These are phyloP conservation scores for Dichetophora obliterata DNA, from an alignment of 2,888 invertebrate species.

Conservation along the genomic window DNA sequence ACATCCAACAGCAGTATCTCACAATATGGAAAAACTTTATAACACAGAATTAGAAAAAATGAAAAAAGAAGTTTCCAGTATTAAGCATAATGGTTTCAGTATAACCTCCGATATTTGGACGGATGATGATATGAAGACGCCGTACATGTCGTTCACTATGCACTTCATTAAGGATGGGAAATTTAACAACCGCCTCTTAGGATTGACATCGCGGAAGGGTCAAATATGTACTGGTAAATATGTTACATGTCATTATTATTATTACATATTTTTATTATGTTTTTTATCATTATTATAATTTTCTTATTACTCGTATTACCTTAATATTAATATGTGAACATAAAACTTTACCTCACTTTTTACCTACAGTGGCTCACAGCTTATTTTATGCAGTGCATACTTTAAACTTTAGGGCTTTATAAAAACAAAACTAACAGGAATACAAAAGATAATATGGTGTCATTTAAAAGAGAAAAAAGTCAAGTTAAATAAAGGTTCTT, in stretches of 20 bases:
- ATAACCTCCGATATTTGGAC: constrained; percentile 19
- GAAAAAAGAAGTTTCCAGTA: constrained; percentile 38
- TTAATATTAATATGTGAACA: too few species aligned
- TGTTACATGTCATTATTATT: too few species aligned
- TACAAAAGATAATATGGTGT: too few species aligned
- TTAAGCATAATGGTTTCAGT: constrained; percentile 41
- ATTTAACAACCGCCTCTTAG: constrained; percentile 38
- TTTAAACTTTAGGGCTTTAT: too few species aligned
- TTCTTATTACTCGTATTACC: neutral
- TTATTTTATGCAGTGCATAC: too few species aligned
- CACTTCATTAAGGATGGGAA: constrained; percentile 43
- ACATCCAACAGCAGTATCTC: constrained; percentile 41
- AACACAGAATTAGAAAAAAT: constrained; percentile 14
- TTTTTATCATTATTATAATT: too few species aligned
- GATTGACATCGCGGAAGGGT: constrained; percentile 40
- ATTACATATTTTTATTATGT: too few species aligned
- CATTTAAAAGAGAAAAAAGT: too few species aligned
- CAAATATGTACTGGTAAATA: constrained; percentile 39
- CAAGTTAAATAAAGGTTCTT: too few species aligned
- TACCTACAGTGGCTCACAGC: too few species aligned
- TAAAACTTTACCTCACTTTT: too few species aligned
- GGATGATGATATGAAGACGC: constrained; percentile 32
- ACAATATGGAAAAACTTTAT: constrained; percentile 41
- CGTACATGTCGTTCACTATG: constrained; percentile 42
- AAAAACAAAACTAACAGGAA: too few species aligned